phyloP scores from a whole-genome alignment of 1,140 invertebrate genomes.

The Diachasmimorpha longicaudata region DNA sequence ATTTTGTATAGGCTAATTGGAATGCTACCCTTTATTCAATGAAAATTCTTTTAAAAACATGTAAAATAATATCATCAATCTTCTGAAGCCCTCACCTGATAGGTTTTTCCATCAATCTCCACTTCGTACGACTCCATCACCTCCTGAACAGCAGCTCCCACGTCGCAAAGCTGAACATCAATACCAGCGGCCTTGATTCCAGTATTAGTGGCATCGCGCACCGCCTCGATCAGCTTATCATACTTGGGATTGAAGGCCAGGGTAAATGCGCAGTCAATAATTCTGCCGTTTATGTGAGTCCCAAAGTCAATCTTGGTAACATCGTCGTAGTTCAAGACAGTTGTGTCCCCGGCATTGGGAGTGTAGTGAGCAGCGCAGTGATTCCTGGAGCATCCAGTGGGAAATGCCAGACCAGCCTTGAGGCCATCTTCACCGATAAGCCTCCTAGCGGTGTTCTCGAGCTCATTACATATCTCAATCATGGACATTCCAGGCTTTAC shows the following conservation, averaged over 20 bases:
- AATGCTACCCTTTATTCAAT: too few relatives aligned
- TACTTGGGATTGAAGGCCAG: slow-evolving; percentile 96
- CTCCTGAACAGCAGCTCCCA: slow-evolving; percentile 97
- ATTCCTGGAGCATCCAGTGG: slow-evolving; percentile 98
- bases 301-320: slow-evolving; percentile 99
- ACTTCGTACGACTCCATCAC: slow-evolving; percentile 99
- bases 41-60: too few relatives aligned
- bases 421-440: slow-evolving; percentile 95
- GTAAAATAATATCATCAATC: too few relatives aligned
- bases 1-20: too few relatives aligned
- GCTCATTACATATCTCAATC: slow-evolving; percentile 98
- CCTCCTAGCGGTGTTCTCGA: slow-evolving; percentile 90
- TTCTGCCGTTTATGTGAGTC: slow-evolving; percentile 97
- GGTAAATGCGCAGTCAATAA: slow-evolving; percentile 99
- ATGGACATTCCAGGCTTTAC: slow-evolving; percentile 97
- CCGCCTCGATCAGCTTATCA: slow-evolving; percentile 93
- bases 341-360: slow-evolving; percentile 96
- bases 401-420: slow-evolving; percentile 96
- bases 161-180: slow-evolving; percentile 96
- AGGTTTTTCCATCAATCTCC: slow-evolving; percentile 96
- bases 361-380: slow-evolving; percentile 99
- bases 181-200: slow-evolving; percentile 95
- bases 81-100: slow-evolving; percentile 66
- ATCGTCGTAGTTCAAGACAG: slow-evolving; percentile 94
- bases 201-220: slow-evolving; percentile 97